phyloP scores from a whole-genome alignment of 1,140 invertebrate species.

The Parasteatoda tepidariorum region DNA sequence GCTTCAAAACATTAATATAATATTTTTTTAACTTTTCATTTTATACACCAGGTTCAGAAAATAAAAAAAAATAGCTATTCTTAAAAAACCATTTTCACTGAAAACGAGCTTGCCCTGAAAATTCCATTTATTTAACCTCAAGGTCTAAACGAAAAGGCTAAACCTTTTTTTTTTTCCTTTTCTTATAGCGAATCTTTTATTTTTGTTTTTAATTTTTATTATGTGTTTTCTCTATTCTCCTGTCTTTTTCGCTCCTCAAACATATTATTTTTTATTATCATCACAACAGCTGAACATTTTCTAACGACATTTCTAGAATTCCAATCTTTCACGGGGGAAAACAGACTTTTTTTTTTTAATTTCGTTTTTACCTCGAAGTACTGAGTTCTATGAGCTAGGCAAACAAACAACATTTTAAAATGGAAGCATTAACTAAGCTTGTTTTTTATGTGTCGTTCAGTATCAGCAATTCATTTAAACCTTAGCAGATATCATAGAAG shows the following conservation, averaged over 20 bases:
- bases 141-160: slow-evolving; percentile 16
- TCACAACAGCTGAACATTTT: slow-evolving; percentile 2
- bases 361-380: too few species aligned
- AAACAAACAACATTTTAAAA: too few species aligned
- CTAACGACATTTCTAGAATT: slow-evolving; percentile 11
- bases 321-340: too few species aligned
- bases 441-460: too few species aligned
- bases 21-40: too few species aligned
- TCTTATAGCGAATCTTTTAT: background rate
- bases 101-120: slow-evolving; percentile 40
- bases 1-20: too few species aligned
- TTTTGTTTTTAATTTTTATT: slow-evolving; percentile 27
- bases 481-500: too few species aligned
- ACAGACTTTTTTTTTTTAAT: too few species aligned
- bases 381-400: too few species aligned
- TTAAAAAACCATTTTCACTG: slow-evolving; percentile 42
- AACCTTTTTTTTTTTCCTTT: slow-evolving; percentile 16
- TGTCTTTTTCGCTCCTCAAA: background rate
- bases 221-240: background rate
- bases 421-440: too few species aligned
- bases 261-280: background rate
- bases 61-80: slow-evolving; percentile 11
- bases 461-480: too few species aligned
- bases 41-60: background rate
- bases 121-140: slow-evolving; percentile 53